Evolutionary conservation across 92 coral and sea anemone species (phyloP).

Genomic region (Anthopleura xanthogrammica): DNA sequence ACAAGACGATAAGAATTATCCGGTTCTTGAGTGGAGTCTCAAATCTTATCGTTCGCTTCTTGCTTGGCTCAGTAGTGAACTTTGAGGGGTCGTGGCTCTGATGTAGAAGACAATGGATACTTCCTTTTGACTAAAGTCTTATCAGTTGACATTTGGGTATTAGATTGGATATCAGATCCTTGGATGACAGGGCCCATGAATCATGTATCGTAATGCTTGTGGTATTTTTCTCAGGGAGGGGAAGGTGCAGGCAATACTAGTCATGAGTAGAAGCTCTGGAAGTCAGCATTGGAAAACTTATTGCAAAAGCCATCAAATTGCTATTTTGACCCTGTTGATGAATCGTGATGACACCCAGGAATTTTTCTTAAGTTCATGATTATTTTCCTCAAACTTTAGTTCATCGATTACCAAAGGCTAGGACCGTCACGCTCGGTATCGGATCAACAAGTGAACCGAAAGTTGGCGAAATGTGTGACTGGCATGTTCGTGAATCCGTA

Average conservation of each 20-base stretch:
- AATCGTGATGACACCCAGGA: no score
- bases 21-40: background rate
- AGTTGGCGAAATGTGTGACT: no score
- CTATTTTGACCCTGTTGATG: no score
- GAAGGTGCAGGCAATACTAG: background rate
- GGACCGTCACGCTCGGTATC: no score
- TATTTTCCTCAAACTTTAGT: no score
- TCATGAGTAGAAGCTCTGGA: no score
- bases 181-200: background rate
- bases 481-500: no score
- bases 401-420: no score
- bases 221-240: background rate
- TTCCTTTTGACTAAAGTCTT: slow-evolving; percentile 2
- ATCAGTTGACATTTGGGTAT: slow-evolving; percentile 12
- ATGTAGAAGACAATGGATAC: slow-evolving; percentile 23
- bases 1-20: background rate
- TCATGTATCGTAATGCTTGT: background rate
- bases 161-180: slow-evolving; percentile 4
- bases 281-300: no score
- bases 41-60: background rate
- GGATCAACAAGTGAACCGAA: no score
- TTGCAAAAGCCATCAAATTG: no score
- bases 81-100: slow-evolving; percentile 7
- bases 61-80: slow-evolving; percentile 14
- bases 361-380: no score